Evolutionary conservation across 2,797 vertebrate genomes (phyloP).

Genomic region (Gouania willdenowi): DNA sequence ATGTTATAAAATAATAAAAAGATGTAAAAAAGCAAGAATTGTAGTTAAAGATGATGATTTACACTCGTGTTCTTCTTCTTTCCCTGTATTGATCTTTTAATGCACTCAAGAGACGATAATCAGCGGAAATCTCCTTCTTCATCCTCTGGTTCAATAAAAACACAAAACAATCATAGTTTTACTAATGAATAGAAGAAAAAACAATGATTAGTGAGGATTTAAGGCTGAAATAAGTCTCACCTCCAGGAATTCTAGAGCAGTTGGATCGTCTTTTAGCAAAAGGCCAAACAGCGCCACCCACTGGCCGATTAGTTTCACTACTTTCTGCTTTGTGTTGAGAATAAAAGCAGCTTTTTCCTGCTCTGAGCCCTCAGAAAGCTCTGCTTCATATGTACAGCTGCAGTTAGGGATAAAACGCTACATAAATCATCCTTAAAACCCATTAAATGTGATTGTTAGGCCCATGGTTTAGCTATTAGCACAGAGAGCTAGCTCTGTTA

Average conservation of each 20-base stretch:
- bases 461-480: no score
- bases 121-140: slow-evolving; percentile 78
- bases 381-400: slow-evolving; percentile 78
- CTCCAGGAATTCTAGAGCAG: slow-evolving; percentile 82
- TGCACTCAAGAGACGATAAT: slow-evolving; percentile 75
- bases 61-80: slow-evolving; percentile 73
- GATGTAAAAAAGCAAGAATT: no score
- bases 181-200: neutral
- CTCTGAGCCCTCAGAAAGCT: slow-evolving; percentile 83
- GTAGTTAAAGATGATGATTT: no score
- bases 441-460: no score
- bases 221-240: slow-evolving; percentile 52
- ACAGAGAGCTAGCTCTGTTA: no score
- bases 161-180: neutral
- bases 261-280: slow-evolving; percentile 80
- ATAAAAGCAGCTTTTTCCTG: slow-evolving; percentile 83
- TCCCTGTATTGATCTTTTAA: slow-evolving; percentile 84
- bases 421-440: no score
- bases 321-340: slow-evolving; percentile 84
- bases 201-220: no score
- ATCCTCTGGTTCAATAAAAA: slow-evolving; percentile 74
- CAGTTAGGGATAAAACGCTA: slow-evolving; percentile 82
- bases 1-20: no score
- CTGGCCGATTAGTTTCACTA: slow-evolving; percentile 85
- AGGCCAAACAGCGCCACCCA: slow-evolving; percentile 87